Conservation (phyloP, 2,888 invertebrate genomes). For the Timandra comae region DNA sequence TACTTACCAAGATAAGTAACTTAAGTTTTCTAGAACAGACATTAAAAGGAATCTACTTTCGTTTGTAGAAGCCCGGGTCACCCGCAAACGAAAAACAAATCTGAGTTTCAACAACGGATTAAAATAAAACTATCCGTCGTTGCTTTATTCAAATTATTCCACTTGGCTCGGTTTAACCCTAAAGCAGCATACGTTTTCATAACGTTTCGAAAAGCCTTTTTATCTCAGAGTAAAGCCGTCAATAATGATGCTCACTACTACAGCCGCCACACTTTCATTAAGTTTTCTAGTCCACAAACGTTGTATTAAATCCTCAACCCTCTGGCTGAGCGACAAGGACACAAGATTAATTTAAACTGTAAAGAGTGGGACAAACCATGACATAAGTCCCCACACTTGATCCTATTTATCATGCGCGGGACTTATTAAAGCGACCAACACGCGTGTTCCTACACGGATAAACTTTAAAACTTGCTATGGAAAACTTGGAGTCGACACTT, state of each 20-base stretch:
- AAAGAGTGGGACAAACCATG: slow-evolving; percentile 34
- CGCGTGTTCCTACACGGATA: slow-evolving; percentile 51
- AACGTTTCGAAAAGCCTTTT: slow-evolving; percentile 50
- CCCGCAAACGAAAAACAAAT: slow-evolving; percentile 18
- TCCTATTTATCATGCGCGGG: slow-evolving; percentile 69
- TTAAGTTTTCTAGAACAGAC: background rate
- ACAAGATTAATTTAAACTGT: slow-evolving; percentile 24
- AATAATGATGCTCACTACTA: slow-evolving; percentile 61
- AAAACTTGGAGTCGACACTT: slow-evolving; percentile 39
- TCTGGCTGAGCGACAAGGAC: slow-evolving; percentile 33
- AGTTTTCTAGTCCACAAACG: slow-evolving; percentile 54
- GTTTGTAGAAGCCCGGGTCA: slow-evolving; percentile 12
- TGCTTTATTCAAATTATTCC: slow-evolving; percentile 33
- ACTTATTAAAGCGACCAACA: slow-evolving; percentile 71
- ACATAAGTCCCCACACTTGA: slow-evolving; percentile 50
- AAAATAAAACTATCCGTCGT: slow-evolving; percentile 27
- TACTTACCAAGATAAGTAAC: background rate
- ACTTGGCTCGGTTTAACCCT: slow-evolving; percentile 43
- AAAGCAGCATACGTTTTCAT: slow-evolving; percentile 61
- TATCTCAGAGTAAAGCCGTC: slow-evolving; percentile 57
- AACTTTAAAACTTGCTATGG: slow-evolving; percentile 49
- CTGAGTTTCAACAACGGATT: slow-evolving; percentile 19
- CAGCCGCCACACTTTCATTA: slow-evolving; percentile 62
- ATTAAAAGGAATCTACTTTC: slow-evolving; percentile 7
- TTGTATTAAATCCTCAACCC: slow-evolving; percentile 49